These are phyloP conservation scores for Mus minutoides DNA, from an alignment of 2,797 vertebrate species.

Conservation along the genomic window DNA sequence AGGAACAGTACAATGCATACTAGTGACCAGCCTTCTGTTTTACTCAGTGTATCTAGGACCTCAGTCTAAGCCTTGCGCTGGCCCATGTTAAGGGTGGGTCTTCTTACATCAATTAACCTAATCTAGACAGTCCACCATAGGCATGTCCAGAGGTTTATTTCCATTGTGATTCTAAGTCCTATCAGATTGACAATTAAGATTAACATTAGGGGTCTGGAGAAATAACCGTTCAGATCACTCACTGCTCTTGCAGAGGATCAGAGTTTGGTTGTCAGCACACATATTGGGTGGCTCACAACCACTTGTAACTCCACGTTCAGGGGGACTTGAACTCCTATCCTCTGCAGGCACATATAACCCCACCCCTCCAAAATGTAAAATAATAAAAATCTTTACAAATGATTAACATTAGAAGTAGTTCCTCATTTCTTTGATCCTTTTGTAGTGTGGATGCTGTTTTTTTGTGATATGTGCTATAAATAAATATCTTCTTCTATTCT, in stretches of 20 bases:
- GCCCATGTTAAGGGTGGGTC: not conserved
- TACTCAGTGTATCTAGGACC: not conserved
- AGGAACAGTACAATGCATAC: not conserved
- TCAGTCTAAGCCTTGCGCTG: not conserved
- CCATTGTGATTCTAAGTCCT: not conserved
- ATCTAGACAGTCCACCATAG: not conserved
- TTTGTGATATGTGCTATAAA: constrained; percentile 27
- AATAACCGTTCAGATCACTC: not conserved
- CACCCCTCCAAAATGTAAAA: not conserved
- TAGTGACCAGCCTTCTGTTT: not conserved
- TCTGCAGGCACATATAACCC: not conserved
- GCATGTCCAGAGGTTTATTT: not conserved
- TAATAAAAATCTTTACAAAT: not conserved
- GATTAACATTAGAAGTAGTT: not conserved
- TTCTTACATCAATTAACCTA: not conserved
- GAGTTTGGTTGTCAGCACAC: not conserved
- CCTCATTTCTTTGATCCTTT: not conserved
- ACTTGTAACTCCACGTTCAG: not conserved
- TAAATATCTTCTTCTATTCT: constrained; percentile 15
- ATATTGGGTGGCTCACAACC: not conserved
- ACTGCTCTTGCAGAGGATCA: not conserved
- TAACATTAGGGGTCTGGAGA: not conserved
- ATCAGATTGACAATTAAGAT: not conserved
- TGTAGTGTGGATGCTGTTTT: constrained; percentile 10
- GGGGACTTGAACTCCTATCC: not conserved